Percentiles rank a stretch among this genome's conserved stretches.
Conservation (phyloP, 2,888 invertebrate species). For the Tiliacea aurago region DNA sequence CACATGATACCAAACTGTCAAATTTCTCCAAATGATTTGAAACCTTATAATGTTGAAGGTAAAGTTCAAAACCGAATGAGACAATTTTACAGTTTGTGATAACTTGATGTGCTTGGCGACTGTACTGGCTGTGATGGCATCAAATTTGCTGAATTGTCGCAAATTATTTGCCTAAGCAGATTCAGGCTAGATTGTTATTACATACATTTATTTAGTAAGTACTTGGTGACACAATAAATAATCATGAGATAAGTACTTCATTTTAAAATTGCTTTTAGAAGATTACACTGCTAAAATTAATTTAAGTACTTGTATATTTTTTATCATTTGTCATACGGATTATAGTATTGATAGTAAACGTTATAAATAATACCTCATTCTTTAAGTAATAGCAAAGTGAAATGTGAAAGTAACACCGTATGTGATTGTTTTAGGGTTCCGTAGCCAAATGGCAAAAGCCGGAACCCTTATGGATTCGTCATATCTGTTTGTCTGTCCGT, state of each 20-base stretch:
- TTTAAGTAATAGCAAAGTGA: slow-evolving; percentile 3
- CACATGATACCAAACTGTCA: no score
- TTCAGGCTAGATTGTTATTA: not conserved
- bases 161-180: slow-evolving; percentile 21
- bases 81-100: no score
- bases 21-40: no score
- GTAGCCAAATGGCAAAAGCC: no score
- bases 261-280: slow-evolving; percentile 12
- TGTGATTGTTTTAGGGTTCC: slow-evolving; percentile 7
- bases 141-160: slow-evolving; percentile 4
- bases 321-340: slow-evolving; percentile 21
- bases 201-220: not conserved
- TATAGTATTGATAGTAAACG: slow-evolving; percentile 27
- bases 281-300: not conserved
- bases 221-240: slow-evolving; percentile 1
- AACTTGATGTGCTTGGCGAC: no score
- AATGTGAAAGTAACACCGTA: slow-evolving; percentile 8
- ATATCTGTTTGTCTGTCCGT: no score
- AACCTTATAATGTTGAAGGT: no score
- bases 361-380: not conserved
- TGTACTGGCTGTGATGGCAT: no score
- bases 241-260: slow-evolving; percentile 1
- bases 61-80: no score
- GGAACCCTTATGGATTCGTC: no score
- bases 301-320: not conserved